Conservation (phyloP, 2,113 vertebrate species). For the Asarcornis scutulata region DNA sequence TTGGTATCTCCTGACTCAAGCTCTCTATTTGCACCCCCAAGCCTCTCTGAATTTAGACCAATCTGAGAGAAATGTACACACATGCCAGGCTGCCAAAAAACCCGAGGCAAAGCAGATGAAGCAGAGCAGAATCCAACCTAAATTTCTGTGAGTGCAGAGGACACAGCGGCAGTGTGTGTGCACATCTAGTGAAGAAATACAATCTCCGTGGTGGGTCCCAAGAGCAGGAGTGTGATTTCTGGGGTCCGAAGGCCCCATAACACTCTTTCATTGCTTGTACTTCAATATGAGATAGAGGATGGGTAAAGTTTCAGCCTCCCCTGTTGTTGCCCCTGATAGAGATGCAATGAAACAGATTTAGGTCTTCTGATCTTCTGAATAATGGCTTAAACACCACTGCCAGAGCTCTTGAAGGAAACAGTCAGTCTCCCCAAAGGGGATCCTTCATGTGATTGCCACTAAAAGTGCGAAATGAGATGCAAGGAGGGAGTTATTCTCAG, state of each 20-base stretch:
- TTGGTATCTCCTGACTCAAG: fast-evolving
- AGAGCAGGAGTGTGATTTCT: not conserved
- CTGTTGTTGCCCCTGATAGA: not conserved
- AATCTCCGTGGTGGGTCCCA: fast-evolving
- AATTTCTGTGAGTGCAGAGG: not conserved
- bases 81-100: not conserved
- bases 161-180: fast-evolving
- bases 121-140: not conserved
- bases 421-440: not conserved
- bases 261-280: not conserved
- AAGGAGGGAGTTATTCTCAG: not conserved
- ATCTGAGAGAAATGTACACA: not conserved
- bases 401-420: not conserved
- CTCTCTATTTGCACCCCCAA: not conserved
- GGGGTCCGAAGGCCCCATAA: not conserved
- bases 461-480: not conserved
- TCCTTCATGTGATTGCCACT: not conserved
- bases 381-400: not conserved
- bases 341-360: not conserved
- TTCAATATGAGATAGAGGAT: not conserved
- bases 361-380: not conserved
- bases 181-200: not conserved
- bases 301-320: not conserved
- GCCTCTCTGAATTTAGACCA: not conserved
- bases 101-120: not conserved